These are phyloP conservation scores for Goniozus legneri DNA, from an alignment of 1,140 invertebrate species.

Conservation along the genomic window DNA sequence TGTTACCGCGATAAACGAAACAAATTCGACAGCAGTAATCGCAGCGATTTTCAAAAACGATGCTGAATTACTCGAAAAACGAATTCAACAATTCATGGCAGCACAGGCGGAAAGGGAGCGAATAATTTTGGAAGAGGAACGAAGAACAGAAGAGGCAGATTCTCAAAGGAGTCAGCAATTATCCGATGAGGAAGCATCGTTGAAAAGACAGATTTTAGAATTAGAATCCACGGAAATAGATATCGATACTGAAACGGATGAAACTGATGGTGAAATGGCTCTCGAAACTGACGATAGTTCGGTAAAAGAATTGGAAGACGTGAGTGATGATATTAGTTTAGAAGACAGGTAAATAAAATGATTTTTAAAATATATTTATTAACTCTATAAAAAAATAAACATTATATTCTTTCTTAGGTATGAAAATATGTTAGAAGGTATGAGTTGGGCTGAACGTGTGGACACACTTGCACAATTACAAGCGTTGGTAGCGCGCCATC, in stretches of 20 bases:
- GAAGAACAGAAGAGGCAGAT: conserved; percentile 53
- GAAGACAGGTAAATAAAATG: conserved; percentile 37
- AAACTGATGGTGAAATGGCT: conserved; percentile 68
- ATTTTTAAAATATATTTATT: conserved; percentile 5
- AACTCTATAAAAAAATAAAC: background rate
- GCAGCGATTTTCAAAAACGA: conserved; percentile 54
- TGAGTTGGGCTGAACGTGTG: conserved; percentile 76
- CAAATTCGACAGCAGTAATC: conserved; percentile 49
- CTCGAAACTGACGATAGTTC: conserved; percentile 58
- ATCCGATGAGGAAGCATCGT: conserved; percentile 73
- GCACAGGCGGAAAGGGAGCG: conserved; percentile 49
- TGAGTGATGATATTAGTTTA: conserved; percentile 43
- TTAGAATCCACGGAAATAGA: conserved; percentile 77
- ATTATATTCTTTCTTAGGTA: conserved; percentile 49
- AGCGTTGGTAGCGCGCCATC: conserved; percentile 76
- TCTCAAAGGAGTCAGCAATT: conserved; percentile 59
- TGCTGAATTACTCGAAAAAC: conserved; percentile 53
- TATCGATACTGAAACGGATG: conserved; percentile 77
- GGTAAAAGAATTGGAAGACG: conserved; percentile 24
- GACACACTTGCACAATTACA: conserved; percentile 74
- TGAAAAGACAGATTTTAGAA: conserved; percentile 79
- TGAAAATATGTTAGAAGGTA: conserved; percentile 69
- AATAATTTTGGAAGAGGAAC: conserved; percentile 54
- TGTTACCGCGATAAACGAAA: conserved; percentile 23
- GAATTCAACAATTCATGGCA: conserved; percentile 52